phyloP scores from a whole-genome alignment of 2,113 vertebrate genomes.

The Nymphicus hollandicus region DNA sequence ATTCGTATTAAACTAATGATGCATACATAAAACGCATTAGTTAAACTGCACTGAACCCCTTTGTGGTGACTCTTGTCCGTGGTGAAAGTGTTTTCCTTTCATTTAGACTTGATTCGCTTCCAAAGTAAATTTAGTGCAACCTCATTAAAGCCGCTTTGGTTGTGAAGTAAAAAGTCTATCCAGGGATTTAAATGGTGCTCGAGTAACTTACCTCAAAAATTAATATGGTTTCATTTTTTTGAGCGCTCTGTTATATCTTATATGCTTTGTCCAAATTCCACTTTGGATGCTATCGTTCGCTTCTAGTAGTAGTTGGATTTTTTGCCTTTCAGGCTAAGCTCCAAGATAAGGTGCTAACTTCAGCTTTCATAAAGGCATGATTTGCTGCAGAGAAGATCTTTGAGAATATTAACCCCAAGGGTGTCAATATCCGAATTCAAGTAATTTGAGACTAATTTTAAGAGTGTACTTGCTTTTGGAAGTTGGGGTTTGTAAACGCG shows the following conservation, averaged over 20 bases:
- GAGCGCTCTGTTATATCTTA: not conserved
- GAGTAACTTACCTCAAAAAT: not conserved
- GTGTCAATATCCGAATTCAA: not conserved
- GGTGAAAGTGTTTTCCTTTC: not conserved
- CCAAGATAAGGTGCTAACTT: not conserved
- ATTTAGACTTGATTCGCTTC: not conserved
- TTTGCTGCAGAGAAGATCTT: not conserved
- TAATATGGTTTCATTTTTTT: not conserved
- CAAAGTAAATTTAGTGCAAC: not conserved
- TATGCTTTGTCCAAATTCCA: not conserved
- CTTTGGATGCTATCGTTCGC: not conserved
- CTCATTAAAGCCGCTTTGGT: not conserved
- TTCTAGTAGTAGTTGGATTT: not conserved
- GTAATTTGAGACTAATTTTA: not conserved
- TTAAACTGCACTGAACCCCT: not conserved
- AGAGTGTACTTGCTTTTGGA: not conserved
- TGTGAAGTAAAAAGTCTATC: not conserved
- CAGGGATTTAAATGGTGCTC: not conserved
- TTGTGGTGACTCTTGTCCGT: not conserved
- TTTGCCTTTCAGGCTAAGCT: not conserved
- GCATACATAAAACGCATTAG: not conserved
- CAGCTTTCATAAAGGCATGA: not conserved
- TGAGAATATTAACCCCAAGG: not conserved
- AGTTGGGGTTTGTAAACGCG: not conserved
- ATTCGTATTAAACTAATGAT: not conserved